Percentiles rank a stretch among this genome's conserved stretches.
Evolutionary conservation across 2,888 invertebrate genomes (phyloP).

Genomic region (Leptinotarsa tumamoca): DNA sequence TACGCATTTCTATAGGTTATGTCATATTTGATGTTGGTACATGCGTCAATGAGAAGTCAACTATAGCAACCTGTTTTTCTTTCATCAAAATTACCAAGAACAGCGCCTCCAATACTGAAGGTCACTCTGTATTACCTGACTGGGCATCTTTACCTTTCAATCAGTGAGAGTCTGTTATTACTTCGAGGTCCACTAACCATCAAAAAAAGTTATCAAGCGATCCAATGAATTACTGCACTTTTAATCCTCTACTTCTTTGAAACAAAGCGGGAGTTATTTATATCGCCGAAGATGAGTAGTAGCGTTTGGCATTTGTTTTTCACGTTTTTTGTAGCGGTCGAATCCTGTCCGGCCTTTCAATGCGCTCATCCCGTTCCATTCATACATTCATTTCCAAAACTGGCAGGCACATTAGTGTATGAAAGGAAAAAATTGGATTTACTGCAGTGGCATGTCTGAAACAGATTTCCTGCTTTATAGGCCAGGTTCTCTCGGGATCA

Average conservation of each 20-base stretch:
- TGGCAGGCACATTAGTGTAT: constrained; percentile 15
- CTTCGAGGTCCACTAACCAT: constrained; percentile 5
- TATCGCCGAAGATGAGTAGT: constrained; percentile 9
- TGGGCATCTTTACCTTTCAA: neutral
- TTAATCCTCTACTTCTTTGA: constrained; percentile 8
- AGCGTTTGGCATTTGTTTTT: constrained; percentile 7
- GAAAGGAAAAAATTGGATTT: constrained; percentile 49
- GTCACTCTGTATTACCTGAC: neutral
- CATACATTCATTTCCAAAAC: constrained; percentile 20
- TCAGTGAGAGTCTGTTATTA: neutral
- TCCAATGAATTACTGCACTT: constrained; percentile 12
- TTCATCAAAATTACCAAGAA: too few species aligned
- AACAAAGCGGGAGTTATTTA: constrained; percentile 24
- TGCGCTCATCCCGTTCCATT: constrained; percentile 9
- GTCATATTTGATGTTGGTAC: too few species aligned
- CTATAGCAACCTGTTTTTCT: too few species aligned
- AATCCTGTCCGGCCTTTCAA: constrained; percentile 5
- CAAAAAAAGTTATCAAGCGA: neutral
- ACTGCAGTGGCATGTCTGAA: constrained; percentile 59
- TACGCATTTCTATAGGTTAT: too few species aligned
- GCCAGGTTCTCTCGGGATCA: constrained; percentile 49
- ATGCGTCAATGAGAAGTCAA: too few species aligned
- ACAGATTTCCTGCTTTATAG: constrained; percentile 58
- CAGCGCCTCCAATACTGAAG: neutral
- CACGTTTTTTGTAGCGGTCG: neutral